Percentiles rank a stretch among this genome's conserved stretches.
phyloP scores from a whole-genome alignment of 2,888 invertebrate species.

The Mesoligia furuncula region DNA sequence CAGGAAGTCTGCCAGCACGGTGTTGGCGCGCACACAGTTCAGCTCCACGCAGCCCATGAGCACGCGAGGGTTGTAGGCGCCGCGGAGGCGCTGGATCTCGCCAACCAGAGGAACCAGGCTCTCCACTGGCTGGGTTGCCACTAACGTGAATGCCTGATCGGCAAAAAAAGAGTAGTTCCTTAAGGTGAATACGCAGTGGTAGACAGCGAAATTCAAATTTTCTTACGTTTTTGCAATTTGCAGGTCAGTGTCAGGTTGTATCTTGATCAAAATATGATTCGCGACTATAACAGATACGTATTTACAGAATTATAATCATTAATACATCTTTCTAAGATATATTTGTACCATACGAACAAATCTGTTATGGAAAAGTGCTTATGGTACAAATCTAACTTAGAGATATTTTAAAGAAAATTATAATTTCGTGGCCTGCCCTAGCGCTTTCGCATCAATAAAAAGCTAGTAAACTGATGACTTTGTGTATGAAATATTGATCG shows the following conservation, averaged over 20 bases:
- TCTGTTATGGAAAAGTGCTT: too few species aligned
- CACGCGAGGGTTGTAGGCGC: conserved; percentile 79
- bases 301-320: neutral
- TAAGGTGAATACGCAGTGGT: too few species aligned
- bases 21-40: conserved; percentile 93
- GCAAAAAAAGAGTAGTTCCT: neutral
- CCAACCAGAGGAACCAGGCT: conserved; percentile 93
- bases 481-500: too few species aligned
- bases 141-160: conserved; percentile 81
- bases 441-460: too few species aligned
- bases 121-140: conserved; percentile 91
- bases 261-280: neutral
- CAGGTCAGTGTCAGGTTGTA: neutral
- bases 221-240: neutral
- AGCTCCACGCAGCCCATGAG: conserved; percentile 93
- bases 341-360: too few species aligned
- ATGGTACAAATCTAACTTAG: too few species aligned
- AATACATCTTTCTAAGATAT: neutral
- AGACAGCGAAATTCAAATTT: neutral
- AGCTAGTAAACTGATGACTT: too few species aligned
- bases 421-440: too few species aligned
- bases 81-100: conserved; percentile 91
- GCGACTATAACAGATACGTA: neutral
- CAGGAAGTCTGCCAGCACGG: conserved; percentile 92
- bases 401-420: too few species aligned